A percentile compares a stretch with the other conserved stretches of the same genome.
Conservation (phyloP, 1,140 invertebrate species). For the Lerema accius region DNA sequence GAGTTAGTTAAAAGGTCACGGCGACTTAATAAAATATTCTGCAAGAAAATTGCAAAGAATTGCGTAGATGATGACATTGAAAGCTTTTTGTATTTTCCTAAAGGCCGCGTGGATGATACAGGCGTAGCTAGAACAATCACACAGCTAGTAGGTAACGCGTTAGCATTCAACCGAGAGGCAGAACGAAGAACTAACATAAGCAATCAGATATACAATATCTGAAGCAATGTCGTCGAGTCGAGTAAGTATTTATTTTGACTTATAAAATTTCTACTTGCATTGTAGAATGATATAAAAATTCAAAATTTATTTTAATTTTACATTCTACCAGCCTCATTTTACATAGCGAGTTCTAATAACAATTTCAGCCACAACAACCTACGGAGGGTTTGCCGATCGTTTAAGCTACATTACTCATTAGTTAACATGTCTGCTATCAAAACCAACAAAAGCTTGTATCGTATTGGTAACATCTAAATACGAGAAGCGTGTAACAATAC, state of each 20-base stretch:
- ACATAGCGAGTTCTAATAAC: constrained; percentile 31
- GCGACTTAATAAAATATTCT: constrained; percentile 9
- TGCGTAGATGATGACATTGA: constrained; percentile 14
- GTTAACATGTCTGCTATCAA: constrained; percentile 55
- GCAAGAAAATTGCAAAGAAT: background rate
- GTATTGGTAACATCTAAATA: constrained; percentile 63
- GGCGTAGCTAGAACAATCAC: background rate
- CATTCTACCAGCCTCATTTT: constrained; percentile 50
- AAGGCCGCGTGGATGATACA: background rate
- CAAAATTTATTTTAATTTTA: constrained; percentile 35
- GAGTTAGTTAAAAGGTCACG: constrained; percentile 16
- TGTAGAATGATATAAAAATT: constrained; percentile 38
- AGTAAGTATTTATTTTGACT: constrained; percentile 33
- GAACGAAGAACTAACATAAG: constrained; percentile 53
- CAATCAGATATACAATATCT: constrained; percentile 65
- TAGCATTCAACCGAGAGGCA: constrained; percentile 5
- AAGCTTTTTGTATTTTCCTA: constrained; percentile 2
- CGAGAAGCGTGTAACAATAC: constrained; percentile 60
- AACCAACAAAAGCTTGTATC: constrained; percentile 60
- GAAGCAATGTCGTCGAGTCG: constrained; percentile 56
- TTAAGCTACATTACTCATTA: constrained; percentile 57
- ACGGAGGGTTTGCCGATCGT: constrained; percentile 5
- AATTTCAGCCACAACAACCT: constrained; percentile 22
- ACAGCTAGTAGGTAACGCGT: background rate
- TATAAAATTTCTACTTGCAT: constrained; percentile 27